Base-by-base conservation (phyloP, 2,797 vertebrate genomes). In the Peromyscus nudipes region DNA sequence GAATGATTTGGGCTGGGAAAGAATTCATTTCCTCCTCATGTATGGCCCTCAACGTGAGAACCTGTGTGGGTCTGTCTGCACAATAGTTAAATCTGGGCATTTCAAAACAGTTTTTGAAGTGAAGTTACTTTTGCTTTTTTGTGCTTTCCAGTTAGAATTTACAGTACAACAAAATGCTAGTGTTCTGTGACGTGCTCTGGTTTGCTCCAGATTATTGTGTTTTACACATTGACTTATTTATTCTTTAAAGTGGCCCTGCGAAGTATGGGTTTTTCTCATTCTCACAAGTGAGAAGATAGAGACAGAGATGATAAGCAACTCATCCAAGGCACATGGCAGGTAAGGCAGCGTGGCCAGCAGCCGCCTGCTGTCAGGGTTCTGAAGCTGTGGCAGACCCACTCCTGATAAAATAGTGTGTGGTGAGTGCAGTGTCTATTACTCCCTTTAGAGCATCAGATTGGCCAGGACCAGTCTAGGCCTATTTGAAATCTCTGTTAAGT, bases 61-160 rank as follows among this genome's bases (percentile, higher is more conserved):
- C 12, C 29, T 49, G 65, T 73, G 7, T 65, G 57, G 69, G 8
- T 84, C 55, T 88, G 46, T 84, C 55, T 88, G 46, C n/a, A 90
- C 57, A 55, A 65, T 85, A 31, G 55, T 81, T 87, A 86, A 80
- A 57, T 62, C 57, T 90, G 37, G 34, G 82, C 73, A 57, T 92
- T 96, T 82, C 43, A 73, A 92, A 96, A 34, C 19, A 91, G 52
- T 67, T 81, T 80, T 57, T 31, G 89, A 93, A 65, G n/a, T 88
- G 37, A 87, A 81, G 21, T 83, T 94, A 29, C 52, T 73, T 87
- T 92, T 84, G 21, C 25, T 83, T 29, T 29, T 49, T 29, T 7
- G 19, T 60, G 65, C 12, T 94, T 93, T 86, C 55, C 77, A 12
- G 79, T 77, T 92, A 89, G 92, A 89, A 49, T 69, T 86, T 37